Percentiles rank a stretch among this genome's conserved stretches.
phyloP scores from a whole-genome alignment of 2,113 vertebrate genomes.

The Chaetura pelagica region DNA sequence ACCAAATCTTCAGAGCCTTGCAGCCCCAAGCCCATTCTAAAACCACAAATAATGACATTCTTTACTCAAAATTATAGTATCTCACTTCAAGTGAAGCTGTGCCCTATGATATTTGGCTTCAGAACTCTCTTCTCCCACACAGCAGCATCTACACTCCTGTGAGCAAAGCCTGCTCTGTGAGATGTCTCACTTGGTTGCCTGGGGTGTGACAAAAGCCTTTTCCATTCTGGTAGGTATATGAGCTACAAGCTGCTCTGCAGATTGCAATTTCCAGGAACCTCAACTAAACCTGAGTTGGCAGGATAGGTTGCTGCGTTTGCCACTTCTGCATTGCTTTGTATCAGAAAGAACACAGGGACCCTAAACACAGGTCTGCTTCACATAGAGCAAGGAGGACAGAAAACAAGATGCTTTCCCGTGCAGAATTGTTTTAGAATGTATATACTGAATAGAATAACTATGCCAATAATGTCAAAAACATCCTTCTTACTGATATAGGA shows the following conservation, averaged over 20 bases:
- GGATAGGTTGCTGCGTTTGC: not conserved
- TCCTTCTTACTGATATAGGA: not conserved
- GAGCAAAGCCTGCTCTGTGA: not conserved
- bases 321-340: rapidly evolving
- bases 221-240: not conserved
- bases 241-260: not conserved
- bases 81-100: not conserved
- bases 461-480: not conserved
- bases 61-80: not conserved
- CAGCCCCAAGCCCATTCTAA: not conserved
- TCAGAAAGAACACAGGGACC: not conserved
- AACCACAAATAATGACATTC: not conserved
- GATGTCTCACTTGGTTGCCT: not conserved
- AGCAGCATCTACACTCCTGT: not conserved
- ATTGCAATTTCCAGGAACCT: not conserved
- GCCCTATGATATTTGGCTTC: too few relatives aligned
- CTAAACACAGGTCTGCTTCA: not conserved
- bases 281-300: not conserved
- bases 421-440: not conserved
- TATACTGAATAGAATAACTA: not conserved
- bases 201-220: not conserved
- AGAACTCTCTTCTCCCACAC: not conserved
- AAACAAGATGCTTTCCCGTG: not conserved
- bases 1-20: not conserved
- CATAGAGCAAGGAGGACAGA: not conserved